A percentile compares a stretch with the other conserved stretches of the same genome.
phyloP scores from a whole-genome alignment of 2,888 invertebrate genomes.

The Athalia cordata region DNA sequence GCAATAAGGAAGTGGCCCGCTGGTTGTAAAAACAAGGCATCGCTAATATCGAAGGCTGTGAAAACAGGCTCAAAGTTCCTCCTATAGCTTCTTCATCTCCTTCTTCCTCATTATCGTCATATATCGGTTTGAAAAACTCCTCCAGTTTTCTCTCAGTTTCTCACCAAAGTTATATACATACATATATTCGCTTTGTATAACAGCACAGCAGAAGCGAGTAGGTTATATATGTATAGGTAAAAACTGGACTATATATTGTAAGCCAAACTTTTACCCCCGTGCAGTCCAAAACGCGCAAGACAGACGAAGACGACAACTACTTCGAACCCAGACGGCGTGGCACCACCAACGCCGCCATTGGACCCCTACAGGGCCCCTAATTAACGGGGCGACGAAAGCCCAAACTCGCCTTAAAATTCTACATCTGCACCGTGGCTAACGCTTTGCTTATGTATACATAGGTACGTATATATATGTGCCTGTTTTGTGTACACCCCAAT shows the following conservation, averaged over 20 bases:
- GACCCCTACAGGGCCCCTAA: conserved; percentile 58
- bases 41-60: conserved; percentile 71
- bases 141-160: conserved; percentile 35
- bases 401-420: conserved; percentile 55
- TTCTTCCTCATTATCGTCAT: conserved; percentile 42
- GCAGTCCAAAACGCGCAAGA: not conserved
- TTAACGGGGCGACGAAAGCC: conserved; percentile 69
- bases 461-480: not conserved
- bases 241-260: no score
- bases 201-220: no score
- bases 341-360: conserved; percentile 56
- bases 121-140: not conserved
- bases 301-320: not conserved
- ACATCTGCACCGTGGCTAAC: not conserved
- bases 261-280: no score
- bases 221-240: no score
- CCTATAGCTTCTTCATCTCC: conserved; percentile 39
- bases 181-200: not conserved
- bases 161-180: conserved; percentile 31
- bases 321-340: conserved; percentile 66
- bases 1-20: conserved; percentile 72
- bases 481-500: no score
- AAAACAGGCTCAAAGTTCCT: conserved; percentile 61
- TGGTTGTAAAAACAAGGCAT: conserved; percentile 71
- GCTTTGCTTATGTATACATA: not conserved